Base-by-base conservation (phyloP, 1,140 invertebrate species). In the Drosophila malerkotliana region DNA sequence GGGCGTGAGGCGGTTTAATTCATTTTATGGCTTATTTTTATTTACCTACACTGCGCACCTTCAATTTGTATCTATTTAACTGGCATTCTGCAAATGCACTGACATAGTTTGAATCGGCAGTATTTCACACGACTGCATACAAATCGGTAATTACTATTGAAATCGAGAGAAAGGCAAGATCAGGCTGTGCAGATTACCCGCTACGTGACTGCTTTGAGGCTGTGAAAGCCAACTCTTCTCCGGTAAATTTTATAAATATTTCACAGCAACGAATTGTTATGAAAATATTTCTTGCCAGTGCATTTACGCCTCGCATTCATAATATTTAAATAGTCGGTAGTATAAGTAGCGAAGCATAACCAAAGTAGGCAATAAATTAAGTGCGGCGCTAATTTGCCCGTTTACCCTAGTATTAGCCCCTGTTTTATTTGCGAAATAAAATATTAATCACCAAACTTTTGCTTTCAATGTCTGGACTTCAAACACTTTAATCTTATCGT, bases 61-160 rank as follows among this genome's bases (percentile, higher is more conserved):
- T 49, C 14, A 14, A 58, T 21, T 30, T 21, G 44, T 67, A 75
- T 75, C 47, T 72, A 76, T 78, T 72, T 76, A 53, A 68, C 60
- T 62, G 63, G 61, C 75, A 83, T 67, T 72, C 54, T 48, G 34
- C 54, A 49, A 69, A 48, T 88, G 83, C 83, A 88, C 71, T 79
- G 82, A 79, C 82, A 87, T 52, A 79, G 58, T 77, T 77, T 56
- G 61, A 52, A 60, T 85, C 68, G 41, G 15, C 60, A 77, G 68
- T 41, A 55, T 9, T 72, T 48, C 53, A 72, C 58, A 68, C 53
- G 41, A 71, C 14, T 63, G 75, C 79, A 88, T 87, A 79, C 71
- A 82, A 87, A 87, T 88, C 52, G 75, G 47, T 75, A 39, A 87
- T 82, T 84, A 69, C 30, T 12, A 53, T 26, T 60, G 64, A 39